A percentile compares a stretch with the other conserved stretches of the same genome.
Evolutionary conservation across 2,113 vertebrate genomes (phyloP).

Genomic region (Limnothrissa miodon): DNA sequence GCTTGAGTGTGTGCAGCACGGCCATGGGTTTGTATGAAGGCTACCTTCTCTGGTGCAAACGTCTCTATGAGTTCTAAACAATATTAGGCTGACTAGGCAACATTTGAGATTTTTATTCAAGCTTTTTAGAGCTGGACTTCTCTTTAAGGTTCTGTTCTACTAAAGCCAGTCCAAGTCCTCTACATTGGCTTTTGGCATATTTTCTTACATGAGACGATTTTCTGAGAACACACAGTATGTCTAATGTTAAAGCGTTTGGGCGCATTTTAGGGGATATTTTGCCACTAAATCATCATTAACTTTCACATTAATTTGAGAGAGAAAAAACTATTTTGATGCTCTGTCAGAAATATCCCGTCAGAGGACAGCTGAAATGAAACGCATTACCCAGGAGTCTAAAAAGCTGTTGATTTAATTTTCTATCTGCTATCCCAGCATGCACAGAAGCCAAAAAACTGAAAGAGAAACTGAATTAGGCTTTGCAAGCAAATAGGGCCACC

Average conservation of each 20-base stretch:
- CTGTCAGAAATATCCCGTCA: neutral
- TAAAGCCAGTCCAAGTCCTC: neutral
- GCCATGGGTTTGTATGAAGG: neutral
- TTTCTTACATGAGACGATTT: neutral
- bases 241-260: neutral
- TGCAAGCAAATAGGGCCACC: conserved; percentile 54
- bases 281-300: neutral
- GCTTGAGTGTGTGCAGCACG: neutral
- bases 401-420: conserved; percentile 25
- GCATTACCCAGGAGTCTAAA: conserved; percentile 23
- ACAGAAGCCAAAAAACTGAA: conserved; percentile 55
- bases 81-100: neutral
- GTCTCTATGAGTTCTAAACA: conserved; percentile 14
- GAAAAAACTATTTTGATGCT: neutral
- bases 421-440: conserved; percentile 46
- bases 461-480: conserved; percentile 46
- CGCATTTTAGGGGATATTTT: neutral
- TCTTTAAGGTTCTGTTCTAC: neutral
- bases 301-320: neutral
- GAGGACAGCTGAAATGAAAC: neutral
- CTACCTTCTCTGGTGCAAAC: neutral
- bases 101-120: conserved; percentile 12
- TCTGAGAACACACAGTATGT: neutral
- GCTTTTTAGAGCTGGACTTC: neutral
- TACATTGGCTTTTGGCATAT: neutral